Evolutionary conservation across 2,888 invertebrate species (phyloP), one percentile per base, ranked within the genome.

Genomic region (Pemphredon lugubris): DNA sequence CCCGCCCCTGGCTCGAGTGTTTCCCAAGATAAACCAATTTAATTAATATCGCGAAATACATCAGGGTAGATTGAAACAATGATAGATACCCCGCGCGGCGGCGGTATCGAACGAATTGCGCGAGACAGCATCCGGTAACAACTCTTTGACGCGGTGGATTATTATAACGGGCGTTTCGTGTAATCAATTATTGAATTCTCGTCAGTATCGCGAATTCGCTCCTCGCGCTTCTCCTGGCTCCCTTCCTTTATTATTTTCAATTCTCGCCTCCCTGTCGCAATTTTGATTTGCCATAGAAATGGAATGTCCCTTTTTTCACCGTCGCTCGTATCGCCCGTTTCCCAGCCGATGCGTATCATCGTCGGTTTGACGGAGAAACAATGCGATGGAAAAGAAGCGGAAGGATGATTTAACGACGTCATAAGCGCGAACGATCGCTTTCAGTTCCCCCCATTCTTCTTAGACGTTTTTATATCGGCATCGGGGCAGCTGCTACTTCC

Each of bases 21-120:
- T 32, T 48, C 59, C 57, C 58, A 75, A 81, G 81, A 80, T 80
- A 80, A 81, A 73, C 81, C 75, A 80, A 80, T 81, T 80, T 73
- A 81, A 80, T 80, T 80, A 81, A 70, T 70, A 54, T 50, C 70
- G 65, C 47, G 64, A 77, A 81, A 78, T 57, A 42, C 65, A 70
- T 60, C 54, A 37, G 44, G 39, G 34, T 45, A 7, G 67, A 57
- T 58, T 55, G 60, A 61, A 63, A 53, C 37, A 57, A 76, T 47
- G 60, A 68, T 76, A 66, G 65, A 70, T 68, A 53, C 32, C 21
- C 40, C n/a, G n/a, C 26, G 7, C 26, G 7, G 26, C 13, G 39
- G 32, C 21, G 53, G 58, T 63, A 70, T 70, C 48, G 59, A 65
- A 59, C 51, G 64, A 77, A 7, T 26, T 26, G 26, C 26, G 23